Conservation (phyloP, 64 coral and sea anemone species). For the Pachyseris speciosa region DNA sequence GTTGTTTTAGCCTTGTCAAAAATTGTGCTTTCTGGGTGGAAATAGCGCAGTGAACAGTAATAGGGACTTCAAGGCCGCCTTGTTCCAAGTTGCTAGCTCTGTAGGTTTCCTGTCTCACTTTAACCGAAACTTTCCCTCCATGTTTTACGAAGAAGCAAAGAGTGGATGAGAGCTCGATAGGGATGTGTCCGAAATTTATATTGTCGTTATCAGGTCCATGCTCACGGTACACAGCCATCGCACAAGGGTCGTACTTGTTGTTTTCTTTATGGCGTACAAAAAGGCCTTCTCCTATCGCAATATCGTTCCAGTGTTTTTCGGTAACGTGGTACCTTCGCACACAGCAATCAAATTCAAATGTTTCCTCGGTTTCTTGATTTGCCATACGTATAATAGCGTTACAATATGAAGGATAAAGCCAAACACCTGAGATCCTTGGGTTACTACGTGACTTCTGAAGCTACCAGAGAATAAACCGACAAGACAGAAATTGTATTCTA, state of each 20-base stretch:
- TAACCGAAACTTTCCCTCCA: slow-evolving; percentile 55
- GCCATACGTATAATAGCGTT: slow-evolving; percentile 47
- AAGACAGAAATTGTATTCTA: no score
- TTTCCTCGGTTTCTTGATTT: slow-evolving; percentile 48
- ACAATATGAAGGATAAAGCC: slow-evolving; percentile 47
- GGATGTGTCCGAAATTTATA: slow-evolving; percentile 44
- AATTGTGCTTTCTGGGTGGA: slow-evolving; percentile 25
- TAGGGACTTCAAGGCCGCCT: slow-evolving; percentile 58
- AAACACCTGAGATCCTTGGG: slow-evolving; percentile 34
- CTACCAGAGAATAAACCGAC: no score
- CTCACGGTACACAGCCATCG: slow-evolving; percentile 39
- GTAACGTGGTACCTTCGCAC: slow-evolving; percentile 47
- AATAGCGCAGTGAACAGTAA: slow-evolving; percentile 38
- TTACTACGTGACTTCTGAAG: slow-evolving; percentile 39
- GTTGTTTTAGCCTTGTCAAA: slow-evolving; percentile 47
- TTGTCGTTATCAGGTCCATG: slow-evolving; percentile 34
- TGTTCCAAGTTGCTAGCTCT: slow-evolving; percentile 61
- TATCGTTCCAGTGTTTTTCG: slow-evolving; percentile 57
- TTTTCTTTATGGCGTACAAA: slow-evolving; percentile 50
- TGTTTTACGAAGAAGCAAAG: slow-evolving; percentile 49
- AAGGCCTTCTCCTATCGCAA: slow-evolving; percentile 36
- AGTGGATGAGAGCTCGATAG: slow-evolving; percentile 35
- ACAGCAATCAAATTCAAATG: slow-evolving; percentile 58
- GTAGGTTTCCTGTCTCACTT: slow-evolving; percentile 66
- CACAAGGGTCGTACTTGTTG: slow-evolving; percentile 32